A percentile compares a stretch with the other conserved stretches of the same genome.
These are phyloP conservation scores for Choloepus hoffmanni DNA, from an alignment of 2,113 vertebrate genomes.

Conservation along the genomic window DNA sequence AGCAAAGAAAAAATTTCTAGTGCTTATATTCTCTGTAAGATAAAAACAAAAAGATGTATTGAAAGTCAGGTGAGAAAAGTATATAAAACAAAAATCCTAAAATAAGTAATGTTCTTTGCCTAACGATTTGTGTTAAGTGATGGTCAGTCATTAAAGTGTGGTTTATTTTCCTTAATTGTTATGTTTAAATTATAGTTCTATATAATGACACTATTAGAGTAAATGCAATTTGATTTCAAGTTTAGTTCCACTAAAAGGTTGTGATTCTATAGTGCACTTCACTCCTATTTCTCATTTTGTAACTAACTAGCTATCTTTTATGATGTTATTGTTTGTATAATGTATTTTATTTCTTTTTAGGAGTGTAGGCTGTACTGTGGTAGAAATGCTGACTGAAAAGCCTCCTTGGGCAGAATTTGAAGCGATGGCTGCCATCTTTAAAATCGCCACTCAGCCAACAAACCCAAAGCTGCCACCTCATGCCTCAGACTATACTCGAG, in stretches of 20 bases:
- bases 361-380: conserved; percentile 98
- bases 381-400: conserved; percentile 99
- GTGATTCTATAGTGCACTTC: not conserved
- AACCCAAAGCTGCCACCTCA: conserved; percentile 96
- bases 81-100: conserved; percentile 43
- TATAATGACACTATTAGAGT: not conserved
- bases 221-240: too few species aligned
- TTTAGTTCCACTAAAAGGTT: too few species aligned
- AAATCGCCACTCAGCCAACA: conserved; percentile 99
- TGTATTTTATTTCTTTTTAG: conserved; percentile 84
- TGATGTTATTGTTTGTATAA: conserved; percentile 11
- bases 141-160: not conserved
- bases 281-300: not conserved
- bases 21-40: conserved; percentile 43
- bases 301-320: conserved; percentile 17
- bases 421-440: conserved; percentile 99
- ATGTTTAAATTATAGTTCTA: conserved; percentile 29
- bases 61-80: conserved; percentile 5
- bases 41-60: conserved; percentile 24
- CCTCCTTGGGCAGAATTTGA: conserved; percentile 99
- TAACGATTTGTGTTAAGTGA: conserved; percentile 43
- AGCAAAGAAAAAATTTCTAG: conserved; percentile 22
- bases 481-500: conserved; percentile 96
- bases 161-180: conserved; percentile 52
- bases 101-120: conserved; percentile 34